A percentile compares a stretch with the other conserved stretches of the same genome.
These are phyloP conservation scores for Brachyhypopomus occidentalis DNA, from an alignment of 2,113 vertebrate genomes.

Conservation along the genomic window DNA sequence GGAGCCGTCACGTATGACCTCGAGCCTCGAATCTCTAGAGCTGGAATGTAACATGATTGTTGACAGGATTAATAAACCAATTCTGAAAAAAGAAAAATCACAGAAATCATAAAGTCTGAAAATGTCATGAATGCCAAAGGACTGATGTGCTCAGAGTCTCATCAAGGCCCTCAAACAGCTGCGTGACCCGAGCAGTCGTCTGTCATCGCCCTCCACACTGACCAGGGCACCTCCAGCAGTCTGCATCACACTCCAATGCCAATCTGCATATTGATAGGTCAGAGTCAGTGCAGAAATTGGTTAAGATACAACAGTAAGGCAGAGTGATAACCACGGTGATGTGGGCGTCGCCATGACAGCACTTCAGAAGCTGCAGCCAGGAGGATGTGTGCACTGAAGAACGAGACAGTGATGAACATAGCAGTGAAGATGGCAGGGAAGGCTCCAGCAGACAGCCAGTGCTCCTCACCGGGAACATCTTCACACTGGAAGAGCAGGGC, in stretches of 20 bases:
- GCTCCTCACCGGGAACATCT: too few species aligned
- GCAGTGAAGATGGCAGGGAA: too few species aligned
- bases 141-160: neutral
- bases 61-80: neutral
- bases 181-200: too few species aligned
- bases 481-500: too few species aligned
- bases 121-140: neutral
- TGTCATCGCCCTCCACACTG: too few species aligned
- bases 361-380: neutral
- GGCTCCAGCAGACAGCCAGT: too few species aligned
- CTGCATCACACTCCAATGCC: slow-evolving; percentile 19
- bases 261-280: slow-evolving; percentile 45
- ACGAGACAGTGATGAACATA: too few species aligned
- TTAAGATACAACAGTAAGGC: slow-evolving; percentile 6
- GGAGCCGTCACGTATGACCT: neutral
- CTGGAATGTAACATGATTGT: neutral
- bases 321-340: neutral
- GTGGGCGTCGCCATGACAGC: neutral
- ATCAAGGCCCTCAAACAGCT: too few species aligned
- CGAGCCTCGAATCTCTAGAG: neutral
- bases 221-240: too few species aligned
- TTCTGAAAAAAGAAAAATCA: slow-evolving; percentile 30
- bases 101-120: neutral
- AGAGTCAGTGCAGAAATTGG: neutral
- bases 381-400: too few species aligned